These are phyloP conservation scores for Phyllopteryx taeniolatus DNA, from an alignment of 2,113 vertebrate genomes.

Conservation along the genomic window DNA sequence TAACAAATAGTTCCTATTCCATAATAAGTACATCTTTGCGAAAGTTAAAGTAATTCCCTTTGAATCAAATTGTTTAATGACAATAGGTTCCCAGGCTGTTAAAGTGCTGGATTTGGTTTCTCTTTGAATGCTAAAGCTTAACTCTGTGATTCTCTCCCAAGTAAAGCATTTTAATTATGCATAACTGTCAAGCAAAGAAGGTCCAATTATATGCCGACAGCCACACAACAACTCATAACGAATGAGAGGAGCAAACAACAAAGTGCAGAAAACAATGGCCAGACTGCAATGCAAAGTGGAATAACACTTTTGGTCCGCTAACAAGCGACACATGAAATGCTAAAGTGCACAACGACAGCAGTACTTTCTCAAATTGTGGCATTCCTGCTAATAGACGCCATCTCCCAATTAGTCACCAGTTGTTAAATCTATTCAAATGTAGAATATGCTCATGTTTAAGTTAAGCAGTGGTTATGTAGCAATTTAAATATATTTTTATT, in stretches of 20 bases:
- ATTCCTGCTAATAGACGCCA: background rate
- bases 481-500: too few species aligned
- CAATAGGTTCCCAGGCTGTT: conserved; percentile 17
- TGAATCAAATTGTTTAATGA: background rate
- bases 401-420: background rate
- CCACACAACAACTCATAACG: conserved; percentile 8
- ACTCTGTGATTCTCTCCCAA: background rate
- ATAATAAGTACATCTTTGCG: background rate
- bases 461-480: too few species aligned
- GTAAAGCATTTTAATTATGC: conserved; percentile 2
- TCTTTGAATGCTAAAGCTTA: conserved; percentile 7
- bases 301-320: background rate
- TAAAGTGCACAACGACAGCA: background rate
- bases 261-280: conserved; percentile 4
- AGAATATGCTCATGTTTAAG: too few species aligned
- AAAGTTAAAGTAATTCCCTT: background rate
- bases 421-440: background rate
- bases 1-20: conserved; percentile 6
- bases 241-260: conserved; percentile 1
- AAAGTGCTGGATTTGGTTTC: conserved; percentile 6
- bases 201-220: conserved; percentile 14
- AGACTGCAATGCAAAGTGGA: background rate
- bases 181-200: conserved; percentile 4
- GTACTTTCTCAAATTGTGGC: background rate
- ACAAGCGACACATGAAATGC: background rate